Base-by-base conservation (phyloP, 1,140 invertebrate genomes). In the Trigoniulus corallinus region DNA sequence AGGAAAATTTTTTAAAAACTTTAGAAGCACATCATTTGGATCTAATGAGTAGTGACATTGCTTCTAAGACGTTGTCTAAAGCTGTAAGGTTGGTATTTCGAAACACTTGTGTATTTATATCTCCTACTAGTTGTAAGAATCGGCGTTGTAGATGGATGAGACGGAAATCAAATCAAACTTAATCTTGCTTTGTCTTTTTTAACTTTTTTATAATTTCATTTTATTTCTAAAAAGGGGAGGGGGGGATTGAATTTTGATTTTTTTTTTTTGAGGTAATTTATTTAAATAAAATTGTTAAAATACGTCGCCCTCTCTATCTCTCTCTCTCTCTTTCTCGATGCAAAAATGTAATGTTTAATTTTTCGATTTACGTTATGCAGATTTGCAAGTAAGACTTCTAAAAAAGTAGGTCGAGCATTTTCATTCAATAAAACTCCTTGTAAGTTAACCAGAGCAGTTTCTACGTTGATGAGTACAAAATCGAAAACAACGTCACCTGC, bases 401-500 rank as follows among this genome's bases (percentile, higher is more conserved):
- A 86, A 59, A 91, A 91, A 74, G 86, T 96, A 21, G 85, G 85
- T 44, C 74, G 89, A 56, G 88, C 88, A 49, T 84, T 95, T 60
- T 93, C 88, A 48, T 89, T 94, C 65, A 92, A 89, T 66, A 88
- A 88, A 68, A 94, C 89, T 3, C 89, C 89, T 21, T 86, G 81
- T 47, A 91, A 89, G 68, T 64, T 94, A 56, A 94, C 92, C 69
- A 74, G 89, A 47, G 88, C 91, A 2, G 82, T 94, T 61, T 93
- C 88, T 12, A 88, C 87, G n/a, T 82, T 88, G 74, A 88, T 91
- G 81, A 88, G 86, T 56, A 86, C 87, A 15, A 7, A 7, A 15
- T 34, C 29, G 7, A 34, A 34, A 34, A 34, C 29, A 34, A 7
- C 29, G 7, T 34, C 29, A 15, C 29, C 29, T 7, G 29, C 7